Evolutionary conservation across 2,113 vertebrate genomes (phyloP).

Genomic region (Steatornis caripensis): DNA sequence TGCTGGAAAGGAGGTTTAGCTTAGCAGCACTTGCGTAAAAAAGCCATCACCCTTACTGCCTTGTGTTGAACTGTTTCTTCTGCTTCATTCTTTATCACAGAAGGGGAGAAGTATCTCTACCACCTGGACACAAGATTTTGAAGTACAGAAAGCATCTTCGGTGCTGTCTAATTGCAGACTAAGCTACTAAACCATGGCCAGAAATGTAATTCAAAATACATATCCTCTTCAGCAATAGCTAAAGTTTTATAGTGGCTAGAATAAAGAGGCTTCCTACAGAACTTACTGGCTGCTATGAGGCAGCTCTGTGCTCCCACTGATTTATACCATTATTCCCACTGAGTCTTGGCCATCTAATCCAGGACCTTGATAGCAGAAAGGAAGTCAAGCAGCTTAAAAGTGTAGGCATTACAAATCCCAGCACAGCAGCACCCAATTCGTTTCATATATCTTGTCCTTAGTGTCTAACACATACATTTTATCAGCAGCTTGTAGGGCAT

Average conservation of each 20-base stretch:
- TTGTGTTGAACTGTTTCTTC: not conserved
- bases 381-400: slow-evolving; percentile 40
- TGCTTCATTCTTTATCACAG: not conserved
- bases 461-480: slow-evolving; percentile 30
- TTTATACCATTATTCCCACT: slow-evolving; percentile 9
- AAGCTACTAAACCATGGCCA: not conserved
- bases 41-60: not conserved
- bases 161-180: not conserved
- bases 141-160: not conserved
- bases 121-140: not conserved
- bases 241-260: not conserved
- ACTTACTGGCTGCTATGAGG: not conserved
- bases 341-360: not conserved
- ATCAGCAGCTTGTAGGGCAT: slow-evolving; percentile 52
- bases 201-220: not conserved
- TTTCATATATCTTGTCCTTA: slow-evolving; percentile 49
- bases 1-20: not conserved
- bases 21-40: not conserved
- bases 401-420: slow-evolving; percentile 45
- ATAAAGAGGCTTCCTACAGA: not conserved
- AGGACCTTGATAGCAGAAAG: slow-evolving; percentile 16
- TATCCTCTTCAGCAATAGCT: not conserved
- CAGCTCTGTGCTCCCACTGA: not conserved
- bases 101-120: not conserved
- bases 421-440: slow-evolving; percentile 3